Conservation (phyloP, 2,888 invertebrate species). For the Philereme transversata region DNA sequence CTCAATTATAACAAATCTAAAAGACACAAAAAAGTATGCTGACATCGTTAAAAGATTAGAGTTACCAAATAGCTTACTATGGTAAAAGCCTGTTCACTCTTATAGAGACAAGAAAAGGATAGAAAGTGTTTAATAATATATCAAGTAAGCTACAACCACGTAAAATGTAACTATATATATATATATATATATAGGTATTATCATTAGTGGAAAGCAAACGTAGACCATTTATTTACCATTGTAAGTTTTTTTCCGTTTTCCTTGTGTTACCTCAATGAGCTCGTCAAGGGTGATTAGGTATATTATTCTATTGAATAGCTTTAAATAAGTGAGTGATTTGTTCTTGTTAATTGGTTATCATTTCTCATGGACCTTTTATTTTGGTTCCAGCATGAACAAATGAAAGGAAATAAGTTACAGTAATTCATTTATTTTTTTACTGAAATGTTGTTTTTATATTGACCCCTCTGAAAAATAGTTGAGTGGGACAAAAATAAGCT, state of each 20-base stretch:
- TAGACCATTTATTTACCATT: constrained; percentile 38
- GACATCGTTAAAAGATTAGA: constrained; percentile 26
- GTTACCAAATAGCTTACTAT: constrained; percentile 4
- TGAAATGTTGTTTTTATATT: too few relatives aligned
- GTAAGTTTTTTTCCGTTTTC: constrained; percentile 38
- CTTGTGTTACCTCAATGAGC: constrained; percentile 25
- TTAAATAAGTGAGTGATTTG: constrained; percentile 10
- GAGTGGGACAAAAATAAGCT: too few relatives aligned
- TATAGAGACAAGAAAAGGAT: too few relatives aligned
- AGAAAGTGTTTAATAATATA: background rate
- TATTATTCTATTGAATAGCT: constrained; percentile 16
- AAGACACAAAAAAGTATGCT: constrained; percentile 16
- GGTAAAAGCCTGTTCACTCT: background rate
- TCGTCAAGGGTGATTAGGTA: constrained; percentile 17
- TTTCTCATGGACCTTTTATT: constrained; percentile 14
- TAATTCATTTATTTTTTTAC: background rate
- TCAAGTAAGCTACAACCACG: constrained; percentile 4
- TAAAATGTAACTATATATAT: constrained; percentile 25
- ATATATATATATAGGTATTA: too few relatives aligned
- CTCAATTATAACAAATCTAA: constrained; percentile 7
- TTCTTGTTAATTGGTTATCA: constrained; percentile 19
- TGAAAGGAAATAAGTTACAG: background rate
- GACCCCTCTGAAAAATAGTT: too few relatives aligned
- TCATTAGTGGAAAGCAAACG: constrained; percentile 37
- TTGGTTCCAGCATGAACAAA: background rate